A percentile compares a stretch with the other conserved stretches of the same genome.
Evolutionary conservation across 2,113 vertebrate genomes (phyloP).

Genomic region (Perognathus longimembris): DNA sequence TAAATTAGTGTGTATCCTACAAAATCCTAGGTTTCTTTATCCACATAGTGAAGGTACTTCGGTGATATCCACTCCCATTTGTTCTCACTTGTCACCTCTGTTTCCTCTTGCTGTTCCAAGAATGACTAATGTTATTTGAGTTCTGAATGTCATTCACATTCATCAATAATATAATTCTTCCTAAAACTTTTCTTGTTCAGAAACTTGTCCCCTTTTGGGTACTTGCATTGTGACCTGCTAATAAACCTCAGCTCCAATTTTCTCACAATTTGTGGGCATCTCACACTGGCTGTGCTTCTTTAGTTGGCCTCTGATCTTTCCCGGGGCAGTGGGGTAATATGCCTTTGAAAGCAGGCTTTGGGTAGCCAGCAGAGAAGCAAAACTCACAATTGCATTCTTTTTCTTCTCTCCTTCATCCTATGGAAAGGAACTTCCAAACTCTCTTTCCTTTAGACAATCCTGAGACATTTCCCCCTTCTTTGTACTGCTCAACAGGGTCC

Average conservation of each 20-base stretch:
- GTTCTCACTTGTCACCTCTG: no score
- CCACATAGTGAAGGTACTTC: no score
- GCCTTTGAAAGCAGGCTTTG: slow-evolving; percentile 5
- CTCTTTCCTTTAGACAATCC: neutral
- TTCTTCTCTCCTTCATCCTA: neutral
- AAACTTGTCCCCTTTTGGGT: neutral
- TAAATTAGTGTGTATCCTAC: no score
- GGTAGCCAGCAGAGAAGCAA: slow-evolving; percentile 18
- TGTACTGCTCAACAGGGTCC: slow-evolving; percentile 51
- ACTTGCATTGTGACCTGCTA: neutral
- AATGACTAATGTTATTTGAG: slow-evolving; percentile 18
- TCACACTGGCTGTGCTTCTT: neutral
- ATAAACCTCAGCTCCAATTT: neutral
- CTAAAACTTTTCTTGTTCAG: neutral
- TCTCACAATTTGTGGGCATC: neutral
- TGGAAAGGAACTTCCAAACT: neutral
- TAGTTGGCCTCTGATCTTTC: neutral
- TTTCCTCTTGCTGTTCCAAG: neutral
- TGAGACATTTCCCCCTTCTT: slow-evolving; percentile 31
- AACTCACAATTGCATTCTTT: slow-evolving; percentile 7
- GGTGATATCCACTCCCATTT: no score
- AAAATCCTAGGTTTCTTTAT: no score
- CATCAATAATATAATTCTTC: slow-evolving; percentile 39
- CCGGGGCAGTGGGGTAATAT: neutral
- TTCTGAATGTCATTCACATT: slow-evolving; percentile 10